phyloP scores from a whole-genome alignment of 2,888 invertebrate species.

The Yponomeuta evonymella region DNA sequence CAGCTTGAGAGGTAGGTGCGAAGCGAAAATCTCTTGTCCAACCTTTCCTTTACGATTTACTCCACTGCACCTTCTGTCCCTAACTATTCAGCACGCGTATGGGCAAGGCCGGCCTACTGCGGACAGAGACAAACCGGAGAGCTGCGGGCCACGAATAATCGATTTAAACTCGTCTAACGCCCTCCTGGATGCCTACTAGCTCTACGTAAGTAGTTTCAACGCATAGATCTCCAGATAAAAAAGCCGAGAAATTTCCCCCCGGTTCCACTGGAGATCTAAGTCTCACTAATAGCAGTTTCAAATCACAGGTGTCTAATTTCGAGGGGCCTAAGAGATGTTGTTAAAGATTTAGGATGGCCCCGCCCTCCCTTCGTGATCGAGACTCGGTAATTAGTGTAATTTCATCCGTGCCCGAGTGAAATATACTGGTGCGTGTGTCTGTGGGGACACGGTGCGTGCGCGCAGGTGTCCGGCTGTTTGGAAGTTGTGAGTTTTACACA shows the following conservation, averaged over 20 bases:
- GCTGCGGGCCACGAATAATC: conserved; percentile 66
- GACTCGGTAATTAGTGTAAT: conserved; percentile 70
- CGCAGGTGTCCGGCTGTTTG: conserved; percentile 25
- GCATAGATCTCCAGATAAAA: background rate
- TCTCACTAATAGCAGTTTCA: background rate
- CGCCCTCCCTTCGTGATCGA: conserved; percentile 51
- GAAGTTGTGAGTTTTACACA: background rate
- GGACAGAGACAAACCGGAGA: conserved; percentile 65
- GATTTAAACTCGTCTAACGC: conserved; percentile 50
- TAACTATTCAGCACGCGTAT: background rate
- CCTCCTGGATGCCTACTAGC: background rate
- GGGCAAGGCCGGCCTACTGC: conserved; percentile 55
- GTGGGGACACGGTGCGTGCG: conserved; percentile 42
- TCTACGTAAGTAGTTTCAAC: background rate
- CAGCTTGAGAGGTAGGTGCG: too few relatives aligned
- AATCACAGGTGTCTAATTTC: background rate
- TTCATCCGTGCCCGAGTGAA: conserved; percentile 54
- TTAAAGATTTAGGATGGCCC: conserved; percentile 56
- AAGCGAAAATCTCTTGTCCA: too few relatives aligned
- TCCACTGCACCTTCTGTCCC: background rate
- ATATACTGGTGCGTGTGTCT: conserved; percentile 32
- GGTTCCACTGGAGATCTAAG: background rate
- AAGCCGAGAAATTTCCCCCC: background rate
- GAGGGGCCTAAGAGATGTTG: background rate
- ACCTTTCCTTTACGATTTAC: background rate